Base-by-base conservation (phyloP, 2,888 invertebrate species). In the Cephonodes hylas region DNA sequence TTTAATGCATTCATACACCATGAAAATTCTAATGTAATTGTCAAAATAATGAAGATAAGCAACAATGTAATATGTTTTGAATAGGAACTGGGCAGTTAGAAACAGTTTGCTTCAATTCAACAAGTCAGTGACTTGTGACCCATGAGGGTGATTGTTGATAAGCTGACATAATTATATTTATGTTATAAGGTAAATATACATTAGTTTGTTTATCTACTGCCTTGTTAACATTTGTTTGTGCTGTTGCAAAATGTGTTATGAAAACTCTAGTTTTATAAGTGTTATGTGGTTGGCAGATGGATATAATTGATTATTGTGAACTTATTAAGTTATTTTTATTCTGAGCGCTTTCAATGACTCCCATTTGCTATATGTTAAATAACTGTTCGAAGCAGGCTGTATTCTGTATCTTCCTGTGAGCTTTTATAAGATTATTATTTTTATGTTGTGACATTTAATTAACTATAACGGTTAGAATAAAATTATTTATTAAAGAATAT, bases 101-200 rank as follows among this genome's bases (percentile, higher is more conserved):
- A 72, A 77, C 72, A 73, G 58, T 60, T 48, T 42, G 59, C 46
- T 34, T 38, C 15, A 25, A 44, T 25, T 38, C 34, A 60, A 45
- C 42, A 44, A 34, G 75, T 75, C 76, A 76, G 70, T 75, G 78
- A 77, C 80, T 74, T 78, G 56, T 81, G 80, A 80, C 80, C 81
- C 59, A 31, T 20, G 61, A 65, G 63, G 69, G 68, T 66, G 72
- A 67, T 61, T 62, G 65, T 66, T 73, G 81, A 85, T 82, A 83
- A 79, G 69, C 71, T 66, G 68, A 77, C 78, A 78, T 76, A 71
- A 66, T 66, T 75, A 75, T 81, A 71, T 77, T 78, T 74, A 77
- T 69, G 67, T 70, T 65, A 63, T 59, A 66, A 70, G 66, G 68
- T 72, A 71, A 67, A 69, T 59, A 42, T 64, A 42, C 48, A 42